Evolutionary conservation across 2,888 invertebrate species (phyloP).

Genomic region (Portevinia maculata): DNA sequence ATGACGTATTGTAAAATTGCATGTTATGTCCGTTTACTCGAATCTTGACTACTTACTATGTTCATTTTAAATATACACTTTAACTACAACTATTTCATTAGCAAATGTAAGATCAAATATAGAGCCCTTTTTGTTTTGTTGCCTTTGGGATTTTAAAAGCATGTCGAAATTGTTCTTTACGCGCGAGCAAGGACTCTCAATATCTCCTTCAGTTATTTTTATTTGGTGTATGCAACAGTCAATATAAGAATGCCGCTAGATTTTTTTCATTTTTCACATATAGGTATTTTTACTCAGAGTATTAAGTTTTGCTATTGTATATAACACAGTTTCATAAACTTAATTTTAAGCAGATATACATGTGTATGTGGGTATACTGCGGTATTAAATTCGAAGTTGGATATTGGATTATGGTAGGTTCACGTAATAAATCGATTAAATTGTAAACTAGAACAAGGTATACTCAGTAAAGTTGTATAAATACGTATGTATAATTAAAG

Average conservation of each 20-base stretch:
- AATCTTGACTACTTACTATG: not conserved
- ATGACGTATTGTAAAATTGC: conserved; percentile 3
- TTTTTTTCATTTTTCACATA: conserved; percentile 6
- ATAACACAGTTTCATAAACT: conserved; percentile 17
- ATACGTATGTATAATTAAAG: conserved; percentile 35
- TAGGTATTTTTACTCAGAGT: not conserved
- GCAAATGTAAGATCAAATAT: conserved; percentile 23
- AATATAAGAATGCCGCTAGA: conserved; percentile 33
- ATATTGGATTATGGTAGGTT: conserved; percentile 64
- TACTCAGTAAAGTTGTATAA: conserved; percentile 43
- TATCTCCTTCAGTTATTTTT: conserved; percentile 38
- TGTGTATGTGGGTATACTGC: conserved; percentile 11
- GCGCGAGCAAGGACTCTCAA: conserved; percentile 36
- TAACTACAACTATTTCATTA: conserved; percentile 9
- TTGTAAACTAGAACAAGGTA: conserved; percentile 54
- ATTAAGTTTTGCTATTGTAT: conserved; percentile 23
- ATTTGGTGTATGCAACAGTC: conserved; percentile 60
- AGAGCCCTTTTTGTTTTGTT: conserved; percentile 22
- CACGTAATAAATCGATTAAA: conserved; percentile 74
- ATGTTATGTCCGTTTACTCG: conserved; percentile 31
- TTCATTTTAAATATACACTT: conserved; percentile 4
- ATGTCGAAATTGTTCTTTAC: conserved; percentile 28
- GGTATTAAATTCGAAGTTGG: conserved; percentile 47
- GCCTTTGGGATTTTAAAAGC: conserved; percentile 33
- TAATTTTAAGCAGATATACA: conserved; percentile 27